Base-by-base conservation (phyloP, 2,888 invertebrate species). In the Xestia xanthographa region DNA sequence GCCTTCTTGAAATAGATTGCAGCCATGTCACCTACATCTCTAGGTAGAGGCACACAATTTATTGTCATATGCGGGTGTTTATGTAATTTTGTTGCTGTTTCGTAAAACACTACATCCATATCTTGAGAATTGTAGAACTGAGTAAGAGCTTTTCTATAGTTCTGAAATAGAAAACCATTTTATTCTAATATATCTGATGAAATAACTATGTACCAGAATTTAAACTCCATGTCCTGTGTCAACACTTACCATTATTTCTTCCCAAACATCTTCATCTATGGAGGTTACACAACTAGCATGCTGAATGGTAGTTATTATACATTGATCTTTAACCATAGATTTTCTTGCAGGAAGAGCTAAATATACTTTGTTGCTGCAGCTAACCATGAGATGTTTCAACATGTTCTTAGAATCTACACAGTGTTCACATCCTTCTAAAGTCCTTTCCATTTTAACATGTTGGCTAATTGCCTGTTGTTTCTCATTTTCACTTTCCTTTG, bases 1-100 rank as follows among this genome's bases (percentile, higher is more conserved):
- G 99, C 99, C 97, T 99, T 99, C 97, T 99, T 99, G 94, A 99
- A 99, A 94, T 99, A 99, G 90, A 99, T 99, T 0, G 99, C 98
- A 6, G 99, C 98, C 95, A 98, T 96, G 89, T 99, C 99, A 1
- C 98, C 99, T 29, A 98, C 97, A 93, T 99, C 98, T 88, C 97
- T 97, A 6, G 98, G 98, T 79, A 99, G 89, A 0, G 99, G 99
- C 17, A 99, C 97, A 96, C 99, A 99, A 90, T 99, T 98, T 69
- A 99, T 97, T 60, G 97, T 97, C 97, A 99, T 98, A 92, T 99
- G 99, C 0, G 98, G 98, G 87, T 97, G 97, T 87, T 97, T 97
- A 80, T 98, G 97, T 41, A 98, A 95, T 90, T 97, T 97, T 89
- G 97, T 97, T 8, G 98, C 98, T 14, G 98, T 98, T 97, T 99